Conservation (phyloP, 2,113 vertebrate genomes). For the Cheirogaleus medius region DNA sequence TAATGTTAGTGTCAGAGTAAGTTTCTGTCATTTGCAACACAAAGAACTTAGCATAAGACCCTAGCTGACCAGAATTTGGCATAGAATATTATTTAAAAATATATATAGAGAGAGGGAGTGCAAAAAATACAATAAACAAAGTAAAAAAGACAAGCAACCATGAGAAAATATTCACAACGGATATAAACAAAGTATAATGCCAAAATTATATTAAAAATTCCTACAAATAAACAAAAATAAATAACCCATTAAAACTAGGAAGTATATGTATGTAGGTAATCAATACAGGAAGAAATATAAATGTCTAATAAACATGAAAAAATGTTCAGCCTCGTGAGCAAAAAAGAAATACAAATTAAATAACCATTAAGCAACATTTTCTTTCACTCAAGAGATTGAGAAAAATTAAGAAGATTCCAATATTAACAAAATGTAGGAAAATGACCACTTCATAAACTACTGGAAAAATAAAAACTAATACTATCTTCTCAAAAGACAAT, state of each 20-base stretch:
- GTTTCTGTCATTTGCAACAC: background rate
- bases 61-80: background rate
- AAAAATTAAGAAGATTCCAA: background rate
- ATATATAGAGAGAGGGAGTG: background rate
- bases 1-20: background rate
- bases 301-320: background rate
- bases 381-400: constrained; percentile 35
- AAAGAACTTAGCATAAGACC: background rate
- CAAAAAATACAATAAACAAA: background rate
- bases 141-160: constrained; percentile 16
- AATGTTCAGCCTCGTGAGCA: background rate
- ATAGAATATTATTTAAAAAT: background rate
- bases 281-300: background rate
- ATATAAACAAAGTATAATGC: constrained; percentile 3
- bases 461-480: background rate
- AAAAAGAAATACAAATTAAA: constrained; percentile 37
- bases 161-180: constrained; percentile 23
- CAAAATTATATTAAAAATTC: background rate
- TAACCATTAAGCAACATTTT: background rate
- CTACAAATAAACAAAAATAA: background rate
- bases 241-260: background rate
- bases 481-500: background rate
- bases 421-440: background rate
- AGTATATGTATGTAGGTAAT: background rate
- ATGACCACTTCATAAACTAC: background rate